These are phyloP conservation scores for Phalacrocorax aristotelis DNA, from an alignment of 2,113 vertebrate genomes.

Conservation along the genomic window DNA sequence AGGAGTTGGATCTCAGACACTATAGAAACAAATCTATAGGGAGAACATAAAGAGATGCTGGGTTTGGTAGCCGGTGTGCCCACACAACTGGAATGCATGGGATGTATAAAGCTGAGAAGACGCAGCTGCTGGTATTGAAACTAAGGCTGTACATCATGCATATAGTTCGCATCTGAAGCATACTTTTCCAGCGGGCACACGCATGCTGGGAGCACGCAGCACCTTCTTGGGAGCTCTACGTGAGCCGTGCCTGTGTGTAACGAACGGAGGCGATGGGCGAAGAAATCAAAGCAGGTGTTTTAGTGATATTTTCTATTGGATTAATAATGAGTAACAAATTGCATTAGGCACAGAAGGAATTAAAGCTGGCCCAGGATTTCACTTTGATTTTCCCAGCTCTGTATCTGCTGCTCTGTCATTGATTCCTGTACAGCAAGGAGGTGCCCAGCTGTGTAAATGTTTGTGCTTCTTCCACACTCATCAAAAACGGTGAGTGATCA, in stretches of 20 bases:
- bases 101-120: neutral
- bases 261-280: accelerated
- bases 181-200: neutral
- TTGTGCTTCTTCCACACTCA: neutral
- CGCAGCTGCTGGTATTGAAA: neutral
- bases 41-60: neutral
- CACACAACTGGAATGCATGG: neutral
- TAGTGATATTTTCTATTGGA: neutral
- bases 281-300: constrained; percentile 43
- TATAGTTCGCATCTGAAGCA: neutral
- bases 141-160: accelerated
- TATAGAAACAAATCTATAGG: neutral
- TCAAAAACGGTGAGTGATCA: neutral
- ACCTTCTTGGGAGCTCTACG: neutral
- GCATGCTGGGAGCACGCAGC: neutral
- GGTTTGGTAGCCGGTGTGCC: neutral
- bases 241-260: neutral
- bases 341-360: constrained; percentile 47
- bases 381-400: neutral
- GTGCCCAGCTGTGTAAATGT: constrained; percentile 3
- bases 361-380: neutral
- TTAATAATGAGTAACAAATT: constrained; percentile 59
- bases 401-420: neutral
- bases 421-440: neutral
- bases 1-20: neutral